phyloP scores from a whole-genome alignment of 2,888 invertebrate genomes.

The Urechis unicinctus region DNA sequence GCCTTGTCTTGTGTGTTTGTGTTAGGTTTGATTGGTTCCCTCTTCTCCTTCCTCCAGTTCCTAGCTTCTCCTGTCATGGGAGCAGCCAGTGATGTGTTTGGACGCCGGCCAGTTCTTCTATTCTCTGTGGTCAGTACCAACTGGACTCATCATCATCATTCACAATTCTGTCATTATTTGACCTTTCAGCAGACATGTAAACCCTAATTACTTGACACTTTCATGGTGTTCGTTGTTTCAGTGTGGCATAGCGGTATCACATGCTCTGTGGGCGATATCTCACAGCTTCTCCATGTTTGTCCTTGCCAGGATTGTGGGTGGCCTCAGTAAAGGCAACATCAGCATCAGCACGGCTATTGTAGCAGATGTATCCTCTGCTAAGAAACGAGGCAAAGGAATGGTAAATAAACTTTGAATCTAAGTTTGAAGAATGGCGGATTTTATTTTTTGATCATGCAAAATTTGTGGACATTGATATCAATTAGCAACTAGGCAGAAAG shows the following conservation, averaged over 20 bases:
- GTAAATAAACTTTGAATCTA: too few species aligned
- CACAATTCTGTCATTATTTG: background rate
- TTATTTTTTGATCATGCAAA: too few species aligned
- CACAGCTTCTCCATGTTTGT: constrained; percentile 84
- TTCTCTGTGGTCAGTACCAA: constrained; percentile 67
- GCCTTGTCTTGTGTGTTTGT: constrained; percentile 1
- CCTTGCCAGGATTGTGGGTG: constrained; percentile 84
- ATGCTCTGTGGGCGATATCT: constrained; percentile 83
- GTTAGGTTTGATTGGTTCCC: constrained; percentile 80
- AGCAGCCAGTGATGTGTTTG: constrained; percentile 89
- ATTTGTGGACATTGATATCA: too few species aligned
- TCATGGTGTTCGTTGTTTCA: constrained; percentile 44
- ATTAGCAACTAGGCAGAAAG: too few species aligned
- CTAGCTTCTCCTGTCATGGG: constrained; percentile 89
- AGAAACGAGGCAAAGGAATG: constrained; percentile 89
- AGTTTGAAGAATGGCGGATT: too few species aligned
- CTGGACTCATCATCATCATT: background rate
- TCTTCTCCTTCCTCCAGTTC: constrained; percentile 95
- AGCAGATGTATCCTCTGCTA: constrained; percentile 78
- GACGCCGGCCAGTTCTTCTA: constrained; percentile 78
- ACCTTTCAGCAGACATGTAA: background rate
- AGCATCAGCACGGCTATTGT: constrained; percentile 91
- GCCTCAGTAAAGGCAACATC: constrained; percentile 93
- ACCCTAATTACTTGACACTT: background rate
- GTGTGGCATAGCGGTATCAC: constrained; percentile 79